Conservation (phyloP, 2,113 vertebrate genomes). For the Pungitius pungitius region DNA sequence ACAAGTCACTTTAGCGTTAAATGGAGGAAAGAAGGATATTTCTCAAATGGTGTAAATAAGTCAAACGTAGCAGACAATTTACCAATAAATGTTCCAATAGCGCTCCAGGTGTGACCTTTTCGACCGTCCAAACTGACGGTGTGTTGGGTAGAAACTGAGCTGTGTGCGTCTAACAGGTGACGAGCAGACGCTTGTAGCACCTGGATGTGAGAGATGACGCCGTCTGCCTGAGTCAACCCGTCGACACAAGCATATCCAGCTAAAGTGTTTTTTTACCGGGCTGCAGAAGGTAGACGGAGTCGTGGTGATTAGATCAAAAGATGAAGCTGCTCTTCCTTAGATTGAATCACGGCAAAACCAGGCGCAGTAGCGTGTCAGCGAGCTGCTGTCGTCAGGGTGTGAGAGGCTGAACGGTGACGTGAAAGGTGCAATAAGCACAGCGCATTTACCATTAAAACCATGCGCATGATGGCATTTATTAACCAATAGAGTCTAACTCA, state of each 20-base stretch:
- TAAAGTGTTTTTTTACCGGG: conserved; percentile 27
- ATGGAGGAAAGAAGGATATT: neutral
- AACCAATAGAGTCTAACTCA: neutral
- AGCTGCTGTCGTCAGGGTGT: too few species aligned
- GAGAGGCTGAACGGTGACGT: too few species aligned
- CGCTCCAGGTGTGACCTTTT: neutral
- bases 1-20: neutral
- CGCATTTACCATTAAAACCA: too few species aligned
- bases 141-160: neutral
- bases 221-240: too few species aligned
- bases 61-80: neutral
- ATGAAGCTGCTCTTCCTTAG: neutral
- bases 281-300: conserved; percentile 4
- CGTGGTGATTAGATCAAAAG: conserved; percentile 23
- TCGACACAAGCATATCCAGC: conserved; percentile 26
- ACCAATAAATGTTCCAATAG: neutral
- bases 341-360: neutral
- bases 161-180: conserved; percentile 41
- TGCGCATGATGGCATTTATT: neutral
- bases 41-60: neutral
- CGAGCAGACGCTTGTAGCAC: conserved; percentile 25
- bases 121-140: neutral
- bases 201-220: conserved; percentile 35
- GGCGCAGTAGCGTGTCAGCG: too few species aligned
- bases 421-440: too few species aligned